Conservation (phyloP, 2,888 invertebrate species). For the Ennomos fuscantarius region DNA sequence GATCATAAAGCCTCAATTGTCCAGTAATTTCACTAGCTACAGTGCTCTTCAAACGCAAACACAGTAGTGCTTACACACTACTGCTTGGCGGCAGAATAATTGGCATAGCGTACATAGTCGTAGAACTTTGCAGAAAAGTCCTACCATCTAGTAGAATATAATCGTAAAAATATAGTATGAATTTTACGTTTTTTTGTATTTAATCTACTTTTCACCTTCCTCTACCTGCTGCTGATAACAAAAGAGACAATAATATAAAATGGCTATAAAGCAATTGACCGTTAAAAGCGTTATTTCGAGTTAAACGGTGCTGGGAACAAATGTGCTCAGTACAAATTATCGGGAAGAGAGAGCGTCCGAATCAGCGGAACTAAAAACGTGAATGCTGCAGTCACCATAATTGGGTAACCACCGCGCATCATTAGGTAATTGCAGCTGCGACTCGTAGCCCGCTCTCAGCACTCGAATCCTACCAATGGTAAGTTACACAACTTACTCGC, state of each 20-base stretch:
- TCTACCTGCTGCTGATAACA: too few relatives aligned
- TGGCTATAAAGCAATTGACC: background rate
- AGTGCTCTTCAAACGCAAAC: too few relatives aligned
- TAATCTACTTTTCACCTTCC: too few relatives aligned
- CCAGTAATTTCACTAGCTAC: too few relatives aligned
- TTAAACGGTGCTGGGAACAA: slow-evolving; percentile 38
- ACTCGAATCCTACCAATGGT: slow-evolving; percentile 32
- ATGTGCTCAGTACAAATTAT: slow-evolving; percentile 56
- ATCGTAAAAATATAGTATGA: too few relatives aligned
- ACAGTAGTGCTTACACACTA: too few relatives aligned
- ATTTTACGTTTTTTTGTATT: too few relatives aligned
- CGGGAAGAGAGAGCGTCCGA: slow-evolving; percentile 53
- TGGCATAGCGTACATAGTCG: too few relatives aligned
- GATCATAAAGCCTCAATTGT: too few relatives aligned
- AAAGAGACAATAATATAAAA: background rate
- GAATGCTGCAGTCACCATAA: slow-evolving; percentile 71
- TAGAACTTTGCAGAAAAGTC: too few relatives aligned
- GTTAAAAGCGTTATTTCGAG: slow-evolving; percentile 30
- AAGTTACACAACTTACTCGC: slow-evolving; percentile 21
- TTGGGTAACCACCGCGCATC: slow-evolving; percentile 78
- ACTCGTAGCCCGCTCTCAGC: slow-evolving; percentile 42
- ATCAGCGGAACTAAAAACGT: slow-evolving; percentile 72
- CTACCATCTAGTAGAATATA: too few relatives aligned
- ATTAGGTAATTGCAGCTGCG: slow-evolving; percentile 80
- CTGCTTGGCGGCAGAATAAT: too few relatives aligned